A percentile compares a stretch with the other conserved stretches of the same genome.
These are phyloP conservation scores for Venturia canescens DNA, from an alignment of 1,140 invertebrate species.

Conservation along the genomic window DNA sequence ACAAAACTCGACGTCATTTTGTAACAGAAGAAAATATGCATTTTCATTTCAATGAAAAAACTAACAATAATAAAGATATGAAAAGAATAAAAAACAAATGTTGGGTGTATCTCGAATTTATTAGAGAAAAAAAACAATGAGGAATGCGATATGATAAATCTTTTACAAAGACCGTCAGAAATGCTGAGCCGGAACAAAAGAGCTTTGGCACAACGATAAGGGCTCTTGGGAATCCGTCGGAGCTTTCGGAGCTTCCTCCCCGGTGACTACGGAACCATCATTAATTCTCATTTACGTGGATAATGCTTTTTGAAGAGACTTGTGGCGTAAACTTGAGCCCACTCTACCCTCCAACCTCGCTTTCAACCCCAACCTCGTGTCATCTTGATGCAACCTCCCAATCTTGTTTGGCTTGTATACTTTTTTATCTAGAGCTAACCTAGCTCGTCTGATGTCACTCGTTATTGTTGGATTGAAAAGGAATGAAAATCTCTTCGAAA, in stretches of 20 bases:
- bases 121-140: slow-evolving; percentile 32
- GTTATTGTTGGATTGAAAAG: neutral
- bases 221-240: slow-evolving; percentile 24
- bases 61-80: too few species aligned
- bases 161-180: slow-evolving; percentile 29
- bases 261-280: slow-evolving; percentile 38
- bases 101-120: neutral
- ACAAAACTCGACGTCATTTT: too few species aligned
- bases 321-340: neutral
- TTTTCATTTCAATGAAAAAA: neutral
- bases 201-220: slow-evolving; percentile 29
- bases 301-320: slow-evolving; percentile 43
- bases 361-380: neutral
- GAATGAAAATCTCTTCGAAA: neutral
- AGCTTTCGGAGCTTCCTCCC: slow-evolving; percentile 38
- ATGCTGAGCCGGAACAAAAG: slow-evolving; percentile 7
- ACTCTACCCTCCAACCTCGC: neutral
- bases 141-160: slow-evolving; percentile 1
- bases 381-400: slow-evolving; percentile 18
- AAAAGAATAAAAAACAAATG: too few species aligned
- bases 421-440: neutral
- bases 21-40: neutral
- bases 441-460: neutral
- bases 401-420: neutral
- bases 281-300: slow-evolving; percentile 50